Base-by-base conservation (phyloP, 2,888 invertebrate genomes). In the Sinhomidia bicolor region DNA sequence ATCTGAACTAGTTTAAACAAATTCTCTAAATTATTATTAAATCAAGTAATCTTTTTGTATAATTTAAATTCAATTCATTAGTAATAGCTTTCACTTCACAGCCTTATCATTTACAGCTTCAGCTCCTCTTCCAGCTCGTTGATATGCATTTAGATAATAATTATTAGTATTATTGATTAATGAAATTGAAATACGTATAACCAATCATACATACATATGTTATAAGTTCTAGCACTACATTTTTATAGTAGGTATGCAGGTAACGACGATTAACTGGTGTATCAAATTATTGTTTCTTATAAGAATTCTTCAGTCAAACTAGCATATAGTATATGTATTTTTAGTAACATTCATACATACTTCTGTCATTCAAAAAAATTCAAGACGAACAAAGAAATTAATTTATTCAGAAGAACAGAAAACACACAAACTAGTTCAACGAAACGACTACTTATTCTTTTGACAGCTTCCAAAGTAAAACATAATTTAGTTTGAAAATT, bases 101-200 rank as follows among this genome's bases (percentile, higher is more conserved):
- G 85, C 85, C 85, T 85, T 85, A 76, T 85, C 85, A 76, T 76
- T 85, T 85, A 85, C 60, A 62, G 29, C 44, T 80, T 86, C 80
- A 86, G 68, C 86, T 79, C 68, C 86, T 54, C 86, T 86, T 86
- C 86, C 86, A 86, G 86, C 80, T 80, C 86, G 68, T 71, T 86
- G 85, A 85, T 85, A 85, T 85, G 85, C 76, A 51, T 74, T 32
- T 74, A n/a, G n/a, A n/a, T n/a, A n/a, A n/a, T n/a, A 60, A 29
- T 29, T 47, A 26, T 29, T 71, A 65, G 23, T 51, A 51, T 23
- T 76, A 17, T 14, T 68, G 5, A 20, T 65, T 65, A 17, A 65
- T 5, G 3, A 4, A 17, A n/a, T 54, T 54, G 5, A 54, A 14
- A 6, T 6, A 5, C 54, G 6, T 36, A 20, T 6, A 68, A 41